These are phyloP conservation scores for Crotalus horridus DNA, from an alignment of 2,113 vertebrate genomes.

Conservation along the genomic window DNA sequence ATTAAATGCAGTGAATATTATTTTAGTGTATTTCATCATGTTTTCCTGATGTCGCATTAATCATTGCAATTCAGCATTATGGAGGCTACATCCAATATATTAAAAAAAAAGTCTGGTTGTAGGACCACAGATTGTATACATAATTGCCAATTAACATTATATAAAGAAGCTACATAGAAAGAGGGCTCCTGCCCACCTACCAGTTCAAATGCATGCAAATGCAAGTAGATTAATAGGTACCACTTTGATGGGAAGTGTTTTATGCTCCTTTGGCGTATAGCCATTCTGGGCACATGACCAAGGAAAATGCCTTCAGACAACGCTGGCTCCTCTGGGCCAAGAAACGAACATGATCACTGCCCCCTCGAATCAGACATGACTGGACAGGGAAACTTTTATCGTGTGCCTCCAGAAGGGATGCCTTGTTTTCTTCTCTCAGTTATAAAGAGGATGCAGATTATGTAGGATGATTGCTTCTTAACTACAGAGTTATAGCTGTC, in stretches of 20 bases:
- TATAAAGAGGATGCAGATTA: not conserved
- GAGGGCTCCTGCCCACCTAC: not conserved
- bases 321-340: not conserved
- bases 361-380: not conserved
- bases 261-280: not conserved
- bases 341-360: not conserved
- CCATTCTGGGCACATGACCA: not conserved
- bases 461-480: not conserved
- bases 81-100: not conserved
- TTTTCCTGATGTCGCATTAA: not conserved
- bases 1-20: not conserved
- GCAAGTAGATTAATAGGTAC: not conserved
- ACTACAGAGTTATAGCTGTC: not conserved
- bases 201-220: not conserved
- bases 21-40: not conserved
- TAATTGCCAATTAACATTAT: not conserved
- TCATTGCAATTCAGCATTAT: not conserved
- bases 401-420: not conserved
- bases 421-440: not conserved
- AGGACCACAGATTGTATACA: not conserved
- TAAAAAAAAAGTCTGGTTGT: not conserved
- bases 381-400: not conserved
- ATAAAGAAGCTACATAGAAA: not conserved
- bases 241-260: not conserved
- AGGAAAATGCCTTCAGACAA: not conserved